Conservation (phyloP, 1,140 invertebrate genomes). For the Scaptomyza hsui region DNA sequence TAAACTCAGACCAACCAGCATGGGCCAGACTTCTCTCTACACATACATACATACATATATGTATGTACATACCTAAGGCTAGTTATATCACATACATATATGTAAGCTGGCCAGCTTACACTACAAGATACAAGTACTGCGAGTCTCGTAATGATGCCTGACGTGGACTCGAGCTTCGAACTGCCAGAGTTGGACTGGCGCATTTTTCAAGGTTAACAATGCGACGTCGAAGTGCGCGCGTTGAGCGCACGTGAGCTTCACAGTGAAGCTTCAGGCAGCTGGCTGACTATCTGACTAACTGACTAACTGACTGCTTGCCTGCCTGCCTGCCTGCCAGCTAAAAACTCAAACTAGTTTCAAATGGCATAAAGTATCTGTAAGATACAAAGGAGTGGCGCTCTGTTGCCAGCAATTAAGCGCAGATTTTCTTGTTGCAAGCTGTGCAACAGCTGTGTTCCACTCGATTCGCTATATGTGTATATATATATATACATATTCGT, state of each 20-base stretch:
- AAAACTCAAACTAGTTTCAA: slow-evolving; percentile 75
- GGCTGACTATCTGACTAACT: slow-evolving; percentile 30
- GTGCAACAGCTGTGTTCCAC: slow-evolving; percentile 40
- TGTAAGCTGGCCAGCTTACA: slow-evolving; percentile 56
- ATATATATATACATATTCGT: neutral
- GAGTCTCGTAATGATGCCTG: slow-evolving; percentile 68
- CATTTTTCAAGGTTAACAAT: slow-evolving; percentile 71
- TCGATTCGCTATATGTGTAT: slow-evolving; percentile 28
- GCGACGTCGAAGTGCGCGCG: slow-evolving; percentile 50
- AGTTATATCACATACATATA: slow-evolving; percentile 48
- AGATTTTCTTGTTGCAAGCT: slow-evolving; percentile 49
- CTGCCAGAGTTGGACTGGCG: slow-evolving; percentile 25
- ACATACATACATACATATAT: neutral
- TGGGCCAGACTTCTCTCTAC: slow-evolving; percentile 21
- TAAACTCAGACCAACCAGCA: slow-evolving; percentile 63
- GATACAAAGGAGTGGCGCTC: slow-evolving; percentile 72
- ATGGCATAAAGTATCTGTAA: slow-evolving; percentile 74
- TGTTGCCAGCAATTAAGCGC: slow-evolving; percentile 64
- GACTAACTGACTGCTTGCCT: slow-evolving; percentile 20
- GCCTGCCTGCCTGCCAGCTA: slow-evolving; percentile 37
- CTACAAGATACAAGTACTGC: slow-evolving; percentile 27
- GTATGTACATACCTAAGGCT: neutral
- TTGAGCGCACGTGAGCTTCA: slow-evolving; percentile 62
- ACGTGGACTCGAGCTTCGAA: slow-evolving; percentile 25
- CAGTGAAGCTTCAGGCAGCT: slow-evolving; percentile 49